Evolutionary conservation across 92 coral and sea anemone species (phyloP).

Genomic region (Porites lobata): DNA sequence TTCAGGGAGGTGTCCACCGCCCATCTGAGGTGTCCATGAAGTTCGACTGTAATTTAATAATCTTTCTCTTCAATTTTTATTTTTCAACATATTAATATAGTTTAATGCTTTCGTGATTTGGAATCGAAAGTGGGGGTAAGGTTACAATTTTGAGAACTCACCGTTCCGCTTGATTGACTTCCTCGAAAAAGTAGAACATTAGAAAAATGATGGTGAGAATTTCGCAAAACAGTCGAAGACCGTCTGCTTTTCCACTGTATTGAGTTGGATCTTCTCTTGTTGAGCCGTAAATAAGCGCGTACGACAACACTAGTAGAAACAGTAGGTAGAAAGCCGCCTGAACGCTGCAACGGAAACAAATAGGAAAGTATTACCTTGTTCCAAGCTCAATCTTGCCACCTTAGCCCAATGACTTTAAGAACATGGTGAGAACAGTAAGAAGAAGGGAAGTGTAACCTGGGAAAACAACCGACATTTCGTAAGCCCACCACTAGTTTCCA

Average conservation of each 20-base stretch:
- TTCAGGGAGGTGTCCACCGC: too few relatives aligned
- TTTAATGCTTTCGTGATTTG: too few relatives aligned
- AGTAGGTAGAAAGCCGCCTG: slow-evolving; percentile 80
- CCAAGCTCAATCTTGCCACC: not conserved
- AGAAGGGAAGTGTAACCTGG: too few relatives aligned
- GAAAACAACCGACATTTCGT: too few relatives aligned
- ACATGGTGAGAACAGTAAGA: too few relatives aligned
- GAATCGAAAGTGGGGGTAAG: not conserved
- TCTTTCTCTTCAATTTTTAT: too few relatives aligned
- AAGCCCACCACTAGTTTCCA: too few relatives aligned
- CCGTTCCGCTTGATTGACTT: slow-evolving; percentile 81
- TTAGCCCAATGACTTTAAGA: too few relatives aligned
- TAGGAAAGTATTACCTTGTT: not conserved
- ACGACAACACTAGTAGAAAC: slow-evolving; percentile 83
- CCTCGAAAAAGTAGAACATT: slow-evolving; percentile 81
- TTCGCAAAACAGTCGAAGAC: slow-evolving; percentile 91
- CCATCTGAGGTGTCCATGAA: too few relatives aligned
- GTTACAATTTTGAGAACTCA: slow-evolving; percentile 34
- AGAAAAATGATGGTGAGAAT: slow-evolving; percentile 72
- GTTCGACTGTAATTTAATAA: too few relatives aligned
- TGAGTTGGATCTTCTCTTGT: slow-evolving; percentile 76
- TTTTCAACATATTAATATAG: too few relatives aligned
- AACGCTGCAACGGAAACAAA: slow-evolving; percentile 55
- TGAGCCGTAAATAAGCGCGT: slow-evolving; percentile 85
- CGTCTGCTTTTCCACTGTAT: slow-evolving; percentile 84